Evolutionary conservation across 2,888 invertebrate genomes (phyloP), one percentile per base, ranked within the genome.

Genomic region (Margaritifera margaritifera): DNA sequence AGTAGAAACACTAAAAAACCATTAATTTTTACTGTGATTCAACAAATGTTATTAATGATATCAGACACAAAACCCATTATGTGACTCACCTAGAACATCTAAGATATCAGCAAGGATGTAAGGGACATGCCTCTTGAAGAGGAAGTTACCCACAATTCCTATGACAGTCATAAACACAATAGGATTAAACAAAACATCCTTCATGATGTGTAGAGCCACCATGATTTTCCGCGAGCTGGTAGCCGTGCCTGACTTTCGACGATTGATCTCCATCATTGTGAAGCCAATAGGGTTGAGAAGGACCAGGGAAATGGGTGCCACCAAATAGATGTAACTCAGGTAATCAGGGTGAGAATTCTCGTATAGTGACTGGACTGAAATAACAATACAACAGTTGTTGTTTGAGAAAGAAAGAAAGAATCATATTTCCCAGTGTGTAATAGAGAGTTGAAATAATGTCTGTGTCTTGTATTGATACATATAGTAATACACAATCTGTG

Each of bases 251-350:
- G 71, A 62, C 42, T 68, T 71, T 20, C 66, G 73, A 55, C 74
- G 60, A 61, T 77, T 92, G 60, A 97, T 93, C 91, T 98, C 98
- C 93, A 98, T 93, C 72, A 98, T 89, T 6, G 96, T 91, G 89
- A 98, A 96, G 27, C 96, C 96, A 77, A 98, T 92, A 0, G 98
- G 98, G 90, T 98, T 98, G 42, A 98, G 91, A 81, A 98, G 94
- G 1, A 96, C 95, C 74, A 98, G 91, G 57, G 96, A 97, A 87
- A 98, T 96, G 1, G 98, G 98, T 18, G 97, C 96, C 92, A 98
- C 94, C 64, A 98, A 91, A 88, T 98, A 98, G 61, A 98, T 91
- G 89, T 97, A 98, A 1, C 94, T 92, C 0, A 95, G 93, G 91
- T 95, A 98, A 84, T 97, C 96, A 0, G 96, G 96, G 91, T 98